These are phyloP conservation scores for Molossus molossus DNA, from an alignment of 2,797 vertebrate species.

Conservation along the genomic window DNA sequence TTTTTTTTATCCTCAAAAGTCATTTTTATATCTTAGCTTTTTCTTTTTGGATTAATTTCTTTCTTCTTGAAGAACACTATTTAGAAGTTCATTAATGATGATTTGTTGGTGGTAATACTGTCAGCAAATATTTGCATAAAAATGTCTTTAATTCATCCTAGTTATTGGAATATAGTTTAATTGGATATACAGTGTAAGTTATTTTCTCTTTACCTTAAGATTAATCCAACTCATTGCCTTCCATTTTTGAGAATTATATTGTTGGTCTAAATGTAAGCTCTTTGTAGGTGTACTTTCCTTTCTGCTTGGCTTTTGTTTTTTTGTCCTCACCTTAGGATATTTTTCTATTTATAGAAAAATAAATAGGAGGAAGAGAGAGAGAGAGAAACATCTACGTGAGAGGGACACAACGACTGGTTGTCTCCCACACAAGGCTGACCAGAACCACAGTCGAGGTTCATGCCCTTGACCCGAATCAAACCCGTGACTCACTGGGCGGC, in stretches of 20 bases:
- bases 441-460: no score
- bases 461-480: no score
- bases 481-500: no score
- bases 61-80: constrained; percentile 55
- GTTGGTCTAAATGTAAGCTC: constrained; percentile 40
- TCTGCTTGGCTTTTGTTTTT: background rate
- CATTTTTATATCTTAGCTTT: constrained; percentile 62
- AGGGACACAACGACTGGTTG: no score
- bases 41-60: constrained; percentile 61
- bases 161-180: constrained; percentile 63
- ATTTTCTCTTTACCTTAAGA: constrained; percentile 64
- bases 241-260: constrained; percentile 57
- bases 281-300: constrained; percentile 30
- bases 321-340: no score
- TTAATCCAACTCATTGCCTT: constrained; percentile 65
- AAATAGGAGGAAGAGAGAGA: no score
- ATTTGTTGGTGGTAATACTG: constrained; percentile 61
- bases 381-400: no score
- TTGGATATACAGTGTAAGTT: constrained; percentile 34
- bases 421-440: no score
- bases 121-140: constrained; percentile 69
- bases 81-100: constrained; percentile 62
- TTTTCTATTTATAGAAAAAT: no score
- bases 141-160: constrained; percentile 63
- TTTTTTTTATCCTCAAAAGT: constrained; percentile 43